Evolutionary conservation across 2,888 invertebrate genomes (phyloP), one percentile per base, ranked within the genome.

Genomic region (Lutraria lutraria): DNA sequence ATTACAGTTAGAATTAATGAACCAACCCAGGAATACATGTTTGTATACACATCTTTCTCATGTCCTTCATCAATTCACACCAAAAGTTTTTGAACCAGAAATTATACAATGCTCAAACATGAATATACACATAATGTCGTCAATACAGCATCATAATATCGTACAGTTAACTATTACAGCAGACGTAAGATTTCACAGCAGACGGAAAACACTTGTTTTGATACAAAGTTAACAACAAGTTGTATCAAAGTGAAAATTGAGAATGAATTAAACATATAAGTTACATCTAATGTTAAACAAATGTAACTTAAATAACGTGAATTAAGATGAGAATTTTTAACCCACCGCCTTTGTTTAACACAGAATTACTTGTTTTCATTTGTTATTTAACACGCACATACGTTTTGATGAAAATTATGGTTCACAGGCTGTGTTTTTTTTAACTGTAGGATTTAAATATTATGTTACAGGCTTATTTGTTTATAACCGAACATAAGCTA

Each of bases 241-340:
- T 86, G 21, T 29, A 87, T 87, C 87, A 87, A 82, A 87, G 76
- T 21, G 34, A 21, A 53, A 81, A 76, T 54, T 76, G 72, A 87
- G 76, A 56, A 1, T 34, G 82, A 87, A 87, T 82, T 76, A 82
- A 87, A 82, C 68, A 82, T 87, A 16, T 87, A 29, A n/a, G 68
- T 87, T 87, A 82, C 87, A 31, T 54, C 15, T 82, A 34, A 81
- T 87, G 34, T 83, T 76, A 6, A 25, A 76, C 76, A 21, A 76
- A 76, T 76, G 34, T 34, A 34, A 34, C 76, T 81, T 34, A 54
- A n/a, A 60, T 81, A 82, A 72, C 76, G 56, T 19, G 15, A 25
- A 52, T 16, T 21, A 63, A 56, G 83, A 87, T 83, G 87, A 76
- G 54, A 83, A 82, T 52, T 0, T 21, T 15, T 29, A 16, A 56